phyloP scores from a whole-genome alignment of 2,797 vertebrate species.

The Morelia viridis region DNA sequence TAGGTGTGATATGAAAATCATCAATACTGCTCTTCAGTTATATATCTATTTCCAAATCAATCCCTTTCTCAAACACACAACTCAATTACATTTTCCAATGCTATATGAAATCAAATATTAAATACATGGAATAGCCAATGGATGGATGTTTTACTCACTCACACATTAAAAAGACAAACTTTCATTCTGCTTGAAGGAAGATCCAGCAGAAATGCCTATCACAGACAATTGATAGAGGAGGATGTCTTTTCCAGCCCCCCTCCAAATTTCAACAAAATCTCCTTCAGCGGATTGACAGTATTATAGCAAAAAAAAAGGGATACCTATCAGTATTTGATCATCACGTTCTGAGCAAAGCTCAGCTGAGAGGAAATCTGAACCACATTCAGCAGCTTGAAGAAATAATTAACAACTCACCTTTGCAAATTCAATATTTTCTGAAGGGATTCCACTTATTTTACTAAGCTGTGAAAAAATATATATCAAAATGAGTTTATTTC shows the following conservation, averaged over 20 bases:
- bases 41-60: background rate
- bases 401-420: constrained; percentile 79
- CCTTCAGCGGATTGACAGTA: background rate
- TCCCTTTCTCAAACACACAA: background rate
- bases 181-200: background rate
- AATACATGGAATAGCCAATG: too few species aligned
- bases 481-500: background rate
- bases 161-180: background rate
- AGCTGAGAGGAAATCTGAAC: background rate
- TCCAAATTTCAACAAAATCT: background rate
- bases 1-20: background rate
- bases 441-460: constrained; percentile 86
- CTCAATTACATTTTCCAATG: background rate
- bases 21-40: background rate
- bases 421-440: constrained; percentile 96
- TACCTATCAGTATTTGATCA: background rate
- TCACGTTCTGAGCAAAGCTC: background rate
- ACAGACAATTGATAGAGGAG: background rate
- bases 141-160: background rate
- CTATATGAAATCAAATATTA: background rate
- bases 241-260: background rate
- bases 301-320: background rate
- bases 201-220: background rate
- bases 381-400: background rate
- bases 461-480: constrained; percentile 82